Evolutionary conservation across 2,888 invertebrate species (phyloP).

Genomic region (Blastobasis adustella): DNA sequence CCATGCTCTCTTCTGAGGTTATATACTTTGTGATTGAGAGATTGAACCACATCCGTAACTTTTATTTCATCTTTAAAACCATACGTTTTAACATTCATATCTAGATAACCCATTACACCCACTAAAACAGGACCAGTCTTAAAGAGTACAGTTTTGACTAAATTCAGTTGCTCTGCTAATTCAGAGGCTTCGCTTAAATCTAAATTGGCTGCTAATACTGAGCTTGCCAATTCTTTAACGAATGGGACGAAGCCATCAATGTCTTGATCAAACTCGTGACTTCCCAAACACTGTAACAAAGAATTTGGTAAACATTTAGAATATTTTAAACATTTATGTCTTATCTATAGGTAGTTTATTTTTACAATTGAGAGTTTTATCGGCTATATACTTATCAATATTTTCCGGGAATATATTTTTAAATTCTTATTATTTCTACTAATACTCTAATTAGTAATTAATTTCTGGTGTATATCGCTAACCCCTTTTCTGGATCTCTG

Average conservation of each 20-base stretch:
- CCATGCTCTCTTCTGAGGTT: constrained; percentile 74
- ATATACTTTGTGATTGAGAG: constrained; percentile 79
- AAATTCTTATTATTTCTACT: no score
- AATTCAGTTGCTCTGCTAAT: constrained; percentile 63
- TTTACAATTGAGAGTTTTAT: no score
- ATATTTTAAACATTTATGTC: no score
- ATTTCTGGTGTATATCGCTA: no score
- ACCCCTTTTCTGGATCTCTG: no score
- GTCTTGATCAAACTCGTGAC: constrained; percentile 94
- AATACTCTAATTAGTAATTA: no score
- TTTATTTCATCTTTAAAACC: constrained; percentile 70
- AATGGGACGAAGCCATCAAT: constrained; percentile 84
- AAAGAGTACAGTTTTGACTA: constrained; percentile 79
- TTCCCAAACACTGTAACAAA: constrained; percentile 85
- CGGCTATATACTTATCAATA: no score
- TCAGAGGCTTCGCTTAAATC: constrained; percentile 79
- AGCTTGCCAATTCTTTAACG: constrained; percentile 79
- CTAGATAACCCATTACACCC: constrained; percentile 73
- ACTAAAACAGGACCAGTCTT: constrained; percentile 72
- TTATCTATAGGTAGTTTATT: no score
- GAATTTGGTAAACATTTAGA: no score
- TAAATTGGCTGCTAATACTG: constrained; percentile 87
- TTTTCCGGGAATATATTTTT: no score
- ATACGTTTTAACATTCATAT: constrained; percentile 82
- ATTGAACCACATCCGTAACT: constrained; percentile 80